Conservation (phyloP, 2,888 invertebrate genomes). For the Eurytoma adleriae region DNA sequence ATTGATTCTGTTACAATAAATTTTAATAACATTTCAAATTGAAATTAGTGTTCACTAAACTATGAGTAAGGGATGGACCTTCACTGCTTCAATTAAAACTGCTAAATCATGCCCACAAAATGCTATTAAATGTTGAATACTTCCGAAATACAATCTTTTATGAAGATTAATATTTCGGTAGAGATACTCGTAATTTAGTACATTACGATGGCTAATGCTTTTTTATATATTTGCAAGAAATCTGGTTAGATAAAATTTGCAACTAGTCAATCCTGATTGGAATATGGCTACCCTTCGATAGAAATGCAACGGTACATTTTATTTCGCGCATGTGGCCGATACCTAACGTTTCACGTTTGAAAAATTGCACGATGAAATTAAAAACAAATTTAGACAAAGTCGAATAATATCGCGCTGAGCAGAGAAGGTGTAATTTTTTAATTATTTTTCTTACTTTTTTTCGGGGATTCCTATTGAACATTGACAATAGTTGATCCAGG, state of each 20-base stretch:
- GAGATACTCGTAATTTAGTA: neutral
- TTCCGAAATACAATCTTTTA: neutral
- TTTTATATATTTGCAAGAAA: conserved; percentile 3
- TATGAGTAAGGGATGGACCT: conserved; percentile 16
- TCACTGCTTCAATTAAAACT: conserved; percentile 28
- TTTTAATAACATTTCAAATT: conserved; percentile 36
- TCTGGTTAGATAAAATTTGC: conserved; percentile 33
- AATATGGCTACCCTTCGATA: conserved; percentile 54
- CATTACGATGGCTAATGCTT: neutral
- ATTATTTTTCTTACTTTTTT: conserved; percentile 50
- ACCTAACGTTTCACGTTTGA: too few species aligned
- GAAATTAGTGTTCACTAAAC: conserved; percentile 28
- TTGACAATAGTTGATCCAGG: conserved; percentile 43
- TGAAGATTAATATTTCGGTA: too few species aligned
- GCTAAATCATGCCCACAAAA: neutral
- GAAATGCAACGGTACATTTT: conserved; percentile 40
- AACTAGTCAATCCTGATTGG: conserved; percentile 36
- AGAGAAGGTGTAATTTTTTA: neutral
- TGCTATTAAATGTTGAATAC: too few species aligned
- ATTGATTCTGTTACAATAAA: conserved; percentile 46
- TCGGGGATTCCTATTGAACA: conserved; percentile 38
- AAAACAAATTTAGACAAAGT: neutral
- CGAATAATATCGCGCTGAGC: neutral
- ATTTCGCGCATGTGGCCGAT: neutral
- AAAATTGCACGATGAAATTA: too few species aligned